Percentiles rank a stretch among this genome's conserved stretches.
Evolutionary conservation across 2,888 invertebrate genomes (phyloP).

Genomic region (Stenodera caucasica): DNA sequence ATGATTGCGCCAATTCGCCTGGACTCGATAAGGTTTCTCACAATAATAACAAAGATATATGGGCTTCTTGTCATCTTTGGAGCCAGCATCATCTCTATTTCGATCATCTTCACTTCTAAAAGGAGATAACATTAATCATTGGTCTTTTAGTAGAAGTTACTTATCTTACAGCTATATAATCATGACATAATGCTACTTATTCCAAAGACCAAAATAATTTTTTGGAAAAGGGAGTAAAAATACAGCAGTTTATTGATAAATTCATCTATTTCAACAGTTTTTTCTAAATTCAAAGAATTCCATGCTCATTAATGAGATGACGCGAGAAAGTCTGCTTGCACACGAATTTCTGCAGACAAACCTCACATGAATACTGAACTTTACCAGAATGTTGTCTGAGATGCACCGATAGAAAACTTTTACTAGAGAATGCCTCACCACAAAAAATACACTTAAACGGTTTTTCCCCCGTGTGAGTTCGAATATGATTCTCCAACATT

Average conservation of each 20-base stretch:
- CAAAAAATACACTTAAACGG: constrained; percentile 49
- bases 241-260: too few species aligned
- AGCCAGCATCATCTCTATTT: too few species aligned
- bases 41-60: neutral
- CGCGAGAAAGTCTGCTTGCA: constrained; percentile 41
- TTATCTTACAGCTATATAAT: too few species aligned
- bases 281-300: too few species aligned
- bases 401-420: constrained; percentile 42
- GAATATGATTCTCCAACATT: constrained; percentile 50
- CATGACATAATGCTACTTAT: too few species aligned
- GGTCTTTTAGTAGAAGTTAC: too few species aligned
- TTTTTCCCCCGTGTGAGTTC: constrained; percentile 52
- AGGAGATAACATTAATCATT: too few species aligned
- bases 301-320: constrained; percentile 42
- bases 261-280: too few species aligned
- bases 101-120: too few species aligned
- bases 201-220: too few species aligned
- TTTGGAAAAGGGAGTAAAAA: too few species aligned
- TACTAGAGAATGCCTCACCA: constrained; percentile 46
- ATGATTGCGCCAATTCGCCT: neutral
- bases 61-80: too few species aligned
- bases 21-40: neutral
- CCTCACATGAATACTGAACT: constrained; percentile 43
- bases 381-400: constrained; percentile 46
- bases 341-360: constrained; percentile 42